Base-by-base conservation (phyloP, 2,113 vertebrate genomes). In the Vidua chalybeata region DNA sequence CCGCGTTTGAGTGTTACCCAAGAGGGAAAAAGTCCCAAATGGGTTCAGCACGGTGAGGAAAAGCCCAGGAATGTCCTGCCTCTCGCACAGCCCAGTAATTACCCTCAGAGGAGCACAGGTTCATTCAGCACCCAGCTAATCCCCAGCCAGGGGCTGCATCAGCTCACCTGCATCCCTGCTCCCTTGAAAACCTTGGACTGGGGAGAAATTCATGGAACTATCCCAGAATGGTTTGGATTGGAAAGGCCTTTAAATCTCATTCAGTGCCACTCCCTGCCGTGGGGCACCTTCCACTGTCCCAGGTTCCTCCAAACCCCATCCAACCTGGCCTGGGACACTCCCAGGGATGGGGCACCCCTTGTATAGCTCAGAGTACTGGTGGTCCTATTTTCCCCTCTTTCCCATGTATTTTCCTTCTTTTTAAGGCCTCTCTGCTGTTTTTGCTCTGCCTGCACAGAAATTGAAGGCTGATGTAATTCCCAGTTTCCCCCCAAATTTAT, bases 331-430 rank as follows among this genome's bases (percentile, higher is more conserved):
- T 26, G 7, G 78, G n/a, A 11, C 11, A 4, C 3, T 21, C 4
- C 13, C 69, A 15, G 69, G 39, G 16, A 10, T 46, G 39, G 19
- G 21, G 3, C 17, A n/a, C 3, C 22, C 35, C 46, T 16, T 5
- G 3, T 24, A 2, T 1, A 22, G 15, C 27, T 75, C 56, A 7
- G 37, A 26, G 33, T 1, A 3, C 14, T 3, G 10, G 2, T 2
- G 23, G 8, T 8, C 9, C 24, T 33, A 1, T 14, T 20, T 4
- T 2, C 1, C 23, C 14, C 18, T 6, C 4, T 31, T 89, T 84
- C 28, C 24, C 48, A 20, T 1, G 5, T 10, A 7, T 66, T 69
- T 21, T 21, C 46, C 35, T 43, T 17, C 4, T 59, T 94, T 93
- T 74, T 14, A 20, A 52, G 78, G 23, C 64, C 33, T 71, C 11